Evolutionary conservation across 2,888 invertebrate genomes (phyloP).

Genomic region (Ganaspis brasiliensis): DNA sequence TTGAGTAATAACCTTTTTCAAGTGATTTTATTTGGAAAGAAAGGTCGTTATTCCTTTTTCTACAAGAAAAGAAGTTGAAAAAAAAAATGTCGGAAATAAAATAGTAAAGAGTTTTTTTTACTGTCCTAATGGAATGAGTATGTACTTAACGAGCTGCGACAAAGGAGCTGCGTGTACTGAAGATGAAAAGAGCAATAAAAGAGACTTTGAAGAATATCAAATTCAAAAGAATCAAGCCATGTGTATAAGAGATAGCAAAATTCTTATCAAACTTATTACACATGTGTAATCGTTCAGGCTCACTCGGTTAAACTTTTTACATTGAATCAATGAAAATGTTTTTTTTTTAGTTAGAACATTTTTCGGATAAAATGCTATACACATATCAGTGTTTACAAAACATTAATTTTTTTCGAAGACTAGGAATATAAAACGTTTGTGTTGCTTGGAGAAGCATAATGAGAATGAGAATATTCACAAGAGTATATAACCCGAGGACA

Average conservation of each 20-base stretch:
- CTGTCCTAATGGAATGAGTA: background rate
- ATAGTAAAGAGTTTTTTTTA: background rate
- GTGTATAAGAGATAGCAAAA: conserved; percentile 16
- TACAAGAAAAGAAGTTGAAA: background rate
- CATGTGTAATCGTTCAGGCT: background rate
- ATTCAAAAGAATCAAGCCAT: conserved; percentile 29
- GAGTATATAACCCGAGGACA: conserved; percentile 15
- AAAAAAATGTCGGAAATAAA: conserved; percentile 9
- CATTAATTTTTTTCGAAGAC: background rate
- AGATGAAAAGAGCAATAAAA: conserved; percentile 11
- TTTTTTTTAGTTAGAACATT: conserved; percentile 2
- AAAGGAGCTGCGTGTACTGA: conserved; percentile 2
- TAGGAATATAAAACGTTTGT: background rate
- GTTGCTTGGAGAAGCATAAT: conserved; percentile 1
- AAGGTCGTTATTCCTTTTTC: background rate
- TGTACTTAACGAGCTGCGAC: conserved; percentile 19
- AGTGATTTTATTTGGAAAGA: background rate
- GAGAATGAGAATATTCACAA: conserved; percentile 15
- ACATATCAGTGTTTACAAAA: background rate
- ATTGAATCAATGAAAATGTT: background rate
- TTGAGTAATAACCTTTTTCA: background rate
- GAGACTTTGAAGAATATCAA: conserved; percentile 19
- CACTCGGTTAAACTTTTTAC: conserved; percentile 1
- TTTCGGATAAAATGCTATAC: background rate
- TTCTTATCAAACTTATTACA: background rate